Evolutionary conservation across 2,797 vertebrate species (phyloP).

Genomic region (Anguilla obscura): DNA sequence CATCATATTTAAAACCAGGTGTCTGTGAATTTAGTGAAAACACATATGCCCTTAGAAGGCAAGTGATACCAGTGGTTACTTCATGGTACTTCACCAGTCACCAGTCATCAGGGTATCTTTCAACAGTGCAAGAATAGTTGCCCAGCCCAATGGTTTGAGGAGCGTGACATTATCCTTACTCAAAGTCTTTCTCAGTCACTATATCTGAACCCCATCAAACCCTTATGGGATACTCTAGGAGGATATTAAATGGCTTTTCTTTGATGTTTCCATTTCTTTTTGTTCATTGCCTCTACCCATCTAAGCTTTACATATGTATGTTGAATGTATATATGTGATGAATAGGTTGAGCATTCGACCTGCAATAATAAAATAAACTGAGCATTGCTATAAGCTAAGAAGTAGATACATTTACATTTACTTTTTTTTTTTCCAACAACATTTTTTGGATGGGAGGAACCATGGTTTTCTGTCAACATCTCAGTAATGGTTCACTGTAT

Average conservation of each 20-base stretch:
- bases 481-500: not conserved
- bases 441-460: not conserved
- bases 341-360: not conserved
- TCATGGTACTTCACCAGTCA: not conserved
- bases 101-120: too few species aligned
- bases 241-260: too few species aligned
- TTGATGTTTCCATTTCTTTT: too few species aligned
- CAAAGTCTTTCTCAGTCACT: too few species aligned
- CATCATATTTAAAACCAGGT: not conserved
- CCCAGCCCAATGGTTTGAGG: too few species aligned
- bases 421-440: not conserved
- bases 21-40: not conserved
- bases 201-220: too few species aligned
- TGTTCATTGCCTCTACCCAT: too few species aligned
- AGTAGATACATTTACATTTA: not conserved
- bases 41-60: too few species aligned
- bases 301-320: not conserved
- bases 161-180: too few species aligned
- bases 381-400: not conserved
- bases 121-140: too few species aligned
- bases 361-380: not conserved
- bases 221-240: too few species aligned
- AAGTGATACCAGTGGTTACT: not conserved
- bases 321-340: not conserved
- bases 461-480: not conserved